These are phyloP conservation scores for Lacerta bilineata DNA, from an alignment of 2,797 vertebrate genomes.

Conservation along the genomic window DNA sequence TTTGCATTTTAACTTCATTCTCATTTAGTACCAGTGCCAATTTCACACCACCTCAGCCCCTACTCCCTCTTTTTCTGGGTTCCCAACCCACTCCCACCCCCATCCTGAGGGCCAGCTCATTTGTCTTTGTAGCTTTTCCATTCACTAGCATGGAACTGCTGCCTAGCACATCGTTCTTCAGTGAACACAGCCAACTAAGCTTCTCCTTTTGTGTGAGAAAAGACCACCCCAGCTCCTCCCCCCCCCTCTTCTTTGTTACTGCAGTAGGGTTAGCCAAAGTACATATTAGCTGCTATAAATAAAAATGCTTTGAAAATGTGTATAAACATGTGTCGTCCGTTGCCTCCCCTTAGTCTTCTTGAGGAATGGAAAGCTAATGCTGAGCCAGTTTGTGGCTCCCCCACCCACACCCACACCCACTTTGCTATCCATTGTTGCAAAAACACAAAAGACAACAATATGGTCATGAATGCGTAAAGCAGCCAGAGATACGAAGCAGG, in stretches of 20 bases:
- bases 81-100: too few relatives aligned
- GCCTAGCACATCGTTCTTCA: constrained; percentile 62
- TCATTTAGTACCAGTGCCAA: not conserved
- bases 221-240: not conserved
- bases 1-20: not conserved
- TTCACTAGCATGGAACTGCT: constrained; percentile 49
- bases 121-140: constrained; percentile 65
- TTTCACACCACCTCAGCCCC: not conserved
- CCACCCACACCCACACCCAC: constrained; percentile 38
- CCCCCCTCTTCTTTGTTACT: constrained; percentile 41
- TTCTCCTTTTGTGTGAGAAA: constrained; percentile 60
- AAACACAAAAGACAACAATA: constrained; percentile 49
- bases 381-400: constrained; percentile 66
- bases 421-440: constrained; percentile 48
- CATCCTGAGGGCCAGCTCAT: constrained; percentile 51
- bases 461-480: constrained; percentile 38
- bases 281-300: constrained; percentile 69
- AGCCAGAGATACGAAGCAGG: constrained; percentile 29
- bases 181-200: constrained; percentile 76
- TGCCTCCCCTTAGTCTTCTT: constrained; percentile 52
- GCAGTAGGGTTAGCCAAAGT: constrained; percentile 68
- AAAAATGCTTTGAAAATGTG: constrained; percentile 61
- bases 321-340: constrained; percentile 45
- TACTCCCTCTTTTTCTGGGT: constrained; percentile 45
- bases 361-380: constrained; percentile 64